Evolutionary conservation across 2,888 invertebrate genomes (phyloP).

Genomic region (Drosophila dives): DNA sequence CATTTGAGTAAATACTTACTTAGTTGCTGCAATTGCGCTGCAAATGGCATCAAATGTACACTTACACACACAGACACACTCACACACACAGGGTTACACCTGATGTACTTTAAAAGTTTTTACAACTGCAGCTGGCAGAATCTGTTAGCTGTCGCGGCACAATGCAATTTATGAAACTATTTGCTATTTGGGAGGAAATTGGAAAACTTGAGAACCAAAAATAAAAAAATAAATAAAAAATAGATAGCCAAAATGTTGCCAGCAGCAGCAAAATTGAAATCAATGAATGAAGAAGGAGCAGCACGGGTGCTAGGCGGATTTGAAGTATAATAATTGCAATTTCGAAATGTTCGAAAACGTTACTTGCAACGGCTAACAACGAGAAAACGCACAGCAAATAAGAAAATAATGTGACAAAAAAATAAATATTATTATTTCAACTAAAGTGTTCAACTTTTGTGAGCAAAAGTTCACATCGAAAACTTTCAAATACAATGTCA

Average conservation of each 20-base stretch:
- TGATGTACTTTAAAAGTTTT: constrained; percentile 48
- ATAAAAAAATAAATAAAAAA: neutral
- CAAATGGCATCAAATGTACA: constrained; percentile 32
- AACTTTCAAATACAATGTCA: constrained; percentile 42
- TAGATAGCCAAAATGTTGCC: constrained; percentile 26
- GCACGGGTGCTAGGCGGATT: neutral
- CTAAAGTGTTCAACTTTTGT: neutral
- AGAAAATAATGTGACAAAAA: constrained; percentile 1
- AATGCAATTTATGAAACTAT: constrained; percentile 59
- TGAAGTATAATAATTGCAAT: constrained; percentile 41
- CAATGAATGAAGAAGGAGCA: neutral
- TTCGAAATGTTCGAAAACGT: constrained; percentile 28
- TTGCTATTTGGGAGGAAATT: constrained; percentile 54
- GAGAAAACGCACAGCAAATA: neutral
- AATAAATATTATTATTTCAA: constrained; percentile 13
- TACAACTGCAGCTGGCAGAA: constrained; percentile 41
- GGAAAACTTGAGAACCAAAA: constrained; percentile 45
- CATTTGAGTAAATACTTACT: constrained; percentile 15
- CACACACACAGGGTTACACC: constrained; percentile 13
- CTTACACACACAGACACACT: neutral
- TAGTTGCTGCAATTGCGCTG: constrained; percentile 33
- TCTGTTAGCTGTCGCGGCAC: constrained; percentile 18
- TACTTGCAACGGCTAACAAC: constrained; percentile 38
- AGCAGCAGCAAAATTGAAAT: constrained; percentile 16
- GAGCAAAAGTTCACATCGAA: constrained; percentile 30